phyloP scores from a whole-genome alignment of 2,113 vertebrate genomes.

The Bothrops jararaca region DNA sequence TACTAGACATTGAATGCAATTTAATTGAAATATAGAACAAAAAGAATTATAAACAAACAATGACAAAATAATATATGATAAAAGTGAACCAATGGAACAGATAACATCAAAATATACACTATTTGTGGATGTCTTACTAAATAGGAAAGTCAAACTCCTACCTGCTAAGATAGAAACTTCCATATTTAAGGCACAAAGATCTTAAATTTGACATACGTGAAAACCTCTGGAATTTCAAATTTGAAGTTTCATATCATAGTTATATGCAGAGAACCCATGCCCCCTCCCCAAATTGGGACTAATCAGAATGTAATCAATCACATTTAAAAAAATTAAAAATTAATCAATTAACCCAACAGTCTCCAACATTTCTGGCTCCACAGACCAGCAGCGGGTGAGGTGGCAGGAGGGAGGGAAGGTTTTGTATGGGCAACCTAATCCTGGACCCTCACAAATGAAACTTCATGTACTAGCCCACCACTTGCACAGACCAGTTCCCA shows the following conservation, averaged over 20 bases:
- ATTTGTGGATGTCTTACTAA: not conserved
- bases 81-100: not conserved
- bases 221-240: not conserved
- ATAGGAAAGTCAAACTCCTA: not conserved
- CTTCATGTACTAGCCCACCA: too few species aligned
- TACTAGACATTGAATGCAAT: not conserved
- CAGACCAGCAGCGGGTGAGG: too few species aligned
- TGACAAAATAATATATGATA: not conserved
- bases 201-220: not conserved
- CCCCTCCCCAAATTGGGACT: not conserved
- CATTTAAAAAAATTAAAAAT: not conserved
- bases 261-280: not conserved
- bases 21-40: not conserved
- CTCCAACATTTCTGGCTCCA: too few species aligned
- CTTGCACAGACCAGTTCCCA: too few species aligned
- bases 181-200: not conserved
- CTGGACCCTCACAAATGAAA: too few species aligned
- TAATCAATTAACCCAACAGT: not conserved
- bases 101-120: not conserved
- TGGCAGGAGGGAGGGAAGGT: too few species aligned
- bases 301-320: not conserved
- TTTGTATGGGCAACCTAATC: too few species aligned
- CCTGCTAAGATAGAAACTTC: not conserved
- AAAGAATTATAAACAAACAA: not conserved
- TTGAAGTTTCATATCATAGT: not conserved